phyloP scores from a whole-genome alignment of 1,140 invertebrate genomes.

The Drosophila lowei region DNA sequence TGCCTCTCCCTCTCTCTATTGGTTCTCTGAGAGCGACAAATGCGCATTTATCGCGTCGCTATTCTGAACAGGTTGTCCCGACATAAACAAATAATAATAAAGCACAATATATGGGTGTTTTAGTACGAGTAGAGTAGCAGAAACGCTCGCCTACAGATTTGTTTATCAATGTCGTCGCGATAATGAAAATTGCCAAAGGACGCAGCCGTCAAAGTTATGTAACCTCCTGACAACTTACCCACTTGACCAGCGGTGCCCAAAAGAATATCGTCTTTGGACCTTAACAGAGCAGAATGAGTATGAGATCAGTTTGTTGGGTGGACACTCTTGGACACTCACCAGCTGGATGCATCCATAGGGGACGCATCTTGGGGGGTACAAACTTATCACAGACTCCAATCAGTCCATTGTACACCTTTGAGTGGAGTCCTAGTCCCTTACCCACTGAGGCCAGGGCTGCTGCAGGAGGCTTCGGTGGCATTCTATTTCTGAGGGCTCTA shows the following conservation, averaged over 20 bases:
- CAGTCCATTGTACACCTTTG: conserved; percentile 27
- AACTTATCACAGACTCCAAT: conserved; percentile 36
- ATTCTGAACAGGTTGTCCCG: conserved; percentile 12
- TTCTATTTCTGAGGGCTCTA: not conserved
- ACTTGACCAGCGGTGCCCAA: conserved; percentile 44
- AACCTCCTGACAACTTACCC: conserved; percentile 37
- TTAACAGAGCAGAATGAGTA: not conserved
- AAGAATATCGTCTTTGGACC: conserved; percentile 49
- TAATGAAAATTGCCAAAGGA: conserved; percentile 34
- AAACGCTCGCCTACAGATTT: conserved; percentile 30
- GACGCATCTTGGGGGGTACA: conserved; percentile 39
- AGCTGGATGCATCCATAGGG: conserved; percentile 48
- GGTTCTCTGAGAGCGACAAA: conserved; percentile 10
- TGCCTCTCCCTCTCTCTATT: not conserved
- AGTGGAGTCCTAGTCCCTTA: conserved; percentile 17
- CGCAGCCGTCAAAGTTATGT: conserved; percentile 16
- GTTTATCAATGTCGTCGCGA: conserved; percentile 35
- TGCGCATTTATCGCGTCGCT: conserved; percentile 24
- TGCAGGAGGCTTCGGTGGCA: conserved; percentile 17
- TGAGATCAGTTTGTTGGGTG: no score
- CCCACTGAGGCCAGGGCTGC: not conserved
- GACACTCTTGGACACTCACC: not conserved
- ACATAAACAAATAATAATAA: conserved; percentile 47
- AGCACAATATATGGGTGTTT: conserved; percentile 10
- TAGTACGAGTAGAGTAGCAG: not conserved